Conservation (phyloP, 2,888 invertebrate species). For the Coecobrya sp. region DNA sequence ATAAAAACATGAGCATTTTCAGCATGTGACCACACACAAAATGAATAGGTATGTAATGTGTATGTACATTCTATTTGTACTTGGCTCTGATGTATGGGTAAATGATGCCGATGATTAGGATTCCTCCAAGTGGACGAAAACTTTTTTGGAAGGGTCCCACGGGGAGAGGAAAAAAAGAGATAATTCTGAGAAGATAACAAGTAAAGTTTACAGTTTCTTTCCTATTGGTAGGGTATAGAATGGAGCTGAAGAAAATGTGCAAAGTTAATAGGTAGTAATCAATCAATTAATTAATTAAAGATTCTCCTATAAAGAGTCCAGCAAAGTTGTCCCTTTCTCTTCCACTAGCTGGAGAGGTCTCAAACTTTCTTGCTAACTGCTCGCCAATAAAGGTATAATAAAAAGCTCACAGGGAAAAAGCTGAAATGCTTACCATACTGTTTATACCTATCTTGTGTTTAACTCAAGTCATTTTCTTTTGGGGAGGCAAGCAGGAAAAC, state of each 20-base stretch:
- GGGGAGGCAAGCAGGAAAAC: background rate
- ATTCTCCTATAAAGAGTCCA: constrained; percentile 38
- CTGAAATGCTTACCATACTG: background rate
- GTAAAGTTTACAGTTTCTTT: background rate
- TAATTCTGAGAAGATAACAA: background rate
- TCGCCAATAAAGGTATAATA: background rate
- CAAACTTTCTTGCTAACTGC: background rate
- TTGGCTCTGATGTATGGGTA: background rate
- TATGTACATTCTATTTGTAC: background rate
- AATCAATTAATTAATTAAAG: constrained; percentile 80
- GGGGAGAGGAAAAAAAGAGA: constrained; percentile 19
- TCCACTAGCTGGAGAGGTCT: background rate
- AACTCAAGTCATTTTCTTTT: constrained; percentile 26
- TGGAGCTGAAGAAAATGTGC: constrained; percentile 1
- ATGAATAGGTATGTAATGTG: background rate
- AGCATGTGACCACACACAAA: constrained; percentile 3
- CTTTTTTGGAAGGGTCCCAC: constrained; percentile 43
- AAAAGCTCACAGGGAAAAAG: background rate
- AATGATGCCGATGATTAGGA: constrained; percentile 1
- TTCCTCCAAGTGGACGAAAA: constrained; percentile 23
- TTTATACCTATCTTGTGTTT: background rate
- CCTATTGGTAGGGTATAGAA: background rate
- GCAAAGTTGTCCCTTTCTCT: background rate
- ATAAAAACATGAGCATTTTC: background rate
- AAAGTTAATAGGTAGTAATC: constrained; percentile 68